Evolutionary conservation across 2,888 invertebrate genomes (phyloP), one percentile per base, ranked within the genome.

Genomic region (Zaprionus lineosus): DNA sequence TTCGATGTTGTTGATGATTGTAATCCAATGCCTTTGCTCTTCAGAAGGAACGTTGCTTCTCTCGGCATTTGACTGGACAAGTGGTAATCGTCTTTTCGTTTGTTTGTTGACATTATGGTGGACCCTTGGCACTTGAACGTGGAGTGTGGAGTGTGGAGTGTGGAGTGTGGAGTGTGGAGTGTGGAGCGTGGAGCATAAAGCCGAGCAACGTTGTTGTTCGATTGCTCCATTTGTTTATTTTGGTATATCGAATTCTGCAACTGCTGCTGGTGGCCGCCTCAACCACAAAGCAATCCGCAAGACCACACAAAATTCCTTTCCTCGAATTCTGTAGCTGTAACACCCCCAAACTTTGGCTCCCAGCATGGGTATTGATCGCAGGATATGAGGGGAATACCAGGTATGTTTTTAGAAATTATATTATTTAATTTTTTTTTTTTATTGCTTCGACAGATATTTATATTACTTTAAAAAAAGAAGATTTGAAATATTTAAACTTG

Each of bases 231-330:
- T 76, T 82, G 68, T 82, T 79, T 78, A 71, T 18, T 29, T 19
- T 29, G 7, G 33, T 39, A 28, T 70, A 71, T 74, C 63, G 41
- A 55, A 46, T 74, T 83, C 43, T 56, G 58, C 63, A 74, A 63
- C 47, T 79, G 66, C 68, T 66, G 76, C 58, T 75, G 73, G 73
- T 70, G 77, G 77, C 65, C 61, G 48, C 58, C 73, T 82, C 73
- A 78, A 64, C 61, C 60, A 60, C 48, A 74, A n/a, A n/a, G n/a
- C n/a, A n/a, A n/a, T n/a, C 76, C 83, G 79, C 51, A 73, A 68
- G 78, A 78, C 78, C 78, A 78, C 78, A 78, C 78, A 78, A 59
- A 60, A 39, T 21, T 8, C 19, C 7, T 77, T 77, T 70, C 37
- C 15, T 43, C 37, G 50, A 78, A 51, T 18, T 21, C 3, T n/a